These are phyloP conservation scores for Sinosuthora webbiana DNA, from an alignment of 2,113 vertebrate species.

Conservation along the genomic window DNA sequence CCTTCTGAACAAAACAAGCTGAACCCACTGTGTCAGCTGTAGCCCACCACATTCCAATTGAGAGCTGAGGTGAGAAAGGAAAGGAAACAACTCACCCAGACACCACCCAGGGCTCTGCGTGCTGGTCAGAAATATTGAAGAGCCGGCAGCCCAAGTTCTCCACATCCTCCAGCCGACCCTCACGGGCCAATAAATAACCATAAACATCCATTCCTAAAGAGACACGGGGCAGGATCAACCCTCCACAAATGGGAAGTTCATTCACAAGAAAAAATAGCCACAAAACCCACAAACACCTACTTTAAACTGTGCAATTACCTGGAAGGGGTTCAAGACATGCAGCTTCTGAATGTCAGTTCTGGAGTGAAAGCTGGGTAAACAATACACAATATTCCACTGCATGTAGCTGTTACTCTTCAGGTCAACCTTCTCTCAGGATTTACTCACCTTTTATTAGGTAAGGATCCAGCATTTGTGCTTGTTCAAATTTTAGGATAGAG, in stretches of 20 bases:
- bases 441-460: conserved; percentile 93
- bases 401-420: not conserved
- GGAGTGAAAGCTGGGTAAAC: not conserved
- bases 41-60: not conserved
- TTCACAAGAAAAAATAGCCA: not conserved
- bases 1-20: not conserved
- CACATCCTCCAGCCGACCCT: conserved; percentile 95
- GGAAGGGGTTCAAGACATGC: not conserved
- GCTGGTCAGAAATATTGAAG: conserved; percentile 98
- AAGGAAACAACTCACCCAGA: conserved; percentile 82
- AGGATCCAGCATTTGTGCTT: conserved; percentile 97
- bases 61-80: not conserved
- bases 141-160: conserved; percentile 94
- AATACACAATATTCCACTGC: not conserved
- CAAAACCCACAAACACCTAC: not conserved
- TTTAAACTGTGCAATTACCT: not conserved
- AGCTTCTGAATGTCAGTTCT: not conserved
- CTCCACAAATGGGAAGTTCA: not conserved
- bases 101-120: conserved; percentile 97
- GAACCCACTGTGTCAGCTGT: not conserved
- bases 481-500: conserved; percentile 95
- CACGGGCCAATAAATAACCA: conserved; percentile 92
- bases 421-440: not conserved
- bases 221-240: not conserved
- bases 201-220: conserved; percentile 96